These are phyloP conservation scores for Callinectes sapidus DNA, from an alignment of 2,888 invertebrate species.

Conservation along the genomic window DNA sequence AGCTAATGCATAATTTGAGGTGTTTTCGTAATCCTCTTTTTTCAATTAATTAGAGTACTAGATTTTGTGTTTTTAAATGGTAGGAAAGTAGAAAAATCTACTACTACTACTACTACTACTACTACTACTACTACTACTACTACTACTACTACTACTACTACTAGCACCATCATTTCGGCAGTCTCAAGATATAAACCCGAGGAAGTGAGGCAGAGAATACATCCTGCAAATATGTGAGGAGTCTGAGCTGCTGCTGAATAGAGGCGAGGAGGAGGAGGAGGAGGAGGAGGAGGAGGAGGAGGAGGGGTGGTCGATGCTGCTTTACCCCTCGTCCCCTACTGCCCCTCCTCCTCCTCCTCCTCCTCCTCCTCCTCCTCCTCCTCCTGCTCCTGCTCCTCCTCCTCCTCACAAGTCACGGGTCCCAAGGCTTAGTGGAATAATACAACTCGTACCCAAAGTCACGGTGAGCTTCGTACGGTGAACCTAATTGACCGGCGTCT, in stretches of 20 bases:
- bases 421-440: constrained; percentile 10
- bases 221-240: constrained; percentile 1
- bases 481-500: background rate
- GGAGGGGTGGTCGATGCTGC: background rate
- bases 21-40: no score
- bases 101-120: background rate
- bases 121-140: background rate
- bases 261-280: background rate
- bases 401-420: background rate
- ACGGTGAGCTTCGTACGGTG: background rate
- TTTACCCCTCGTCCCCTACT: background rate
- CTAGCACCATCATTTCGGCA: background rate
- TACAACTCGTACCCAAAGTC: background rate
- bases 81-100: no score
- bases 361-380: background rate
- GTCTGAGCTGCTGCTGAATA: constrained; percentile 23
- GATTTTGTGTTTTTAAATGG: no score
- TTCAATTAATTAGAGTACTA: no score
- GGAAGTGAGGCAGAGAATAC: constrained; percentile 25
- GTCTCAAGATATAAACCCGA: background rate
- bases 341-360: background rate
- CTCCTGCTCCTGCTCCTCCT: background rate
- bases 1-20: no score
- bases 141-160: constrained; percentile 6
- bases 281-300: background rate